phyloP scores from a whole-genome alignment of 2,797 vertebrate genomes.

The Peromyscus aztecus region DNA sequence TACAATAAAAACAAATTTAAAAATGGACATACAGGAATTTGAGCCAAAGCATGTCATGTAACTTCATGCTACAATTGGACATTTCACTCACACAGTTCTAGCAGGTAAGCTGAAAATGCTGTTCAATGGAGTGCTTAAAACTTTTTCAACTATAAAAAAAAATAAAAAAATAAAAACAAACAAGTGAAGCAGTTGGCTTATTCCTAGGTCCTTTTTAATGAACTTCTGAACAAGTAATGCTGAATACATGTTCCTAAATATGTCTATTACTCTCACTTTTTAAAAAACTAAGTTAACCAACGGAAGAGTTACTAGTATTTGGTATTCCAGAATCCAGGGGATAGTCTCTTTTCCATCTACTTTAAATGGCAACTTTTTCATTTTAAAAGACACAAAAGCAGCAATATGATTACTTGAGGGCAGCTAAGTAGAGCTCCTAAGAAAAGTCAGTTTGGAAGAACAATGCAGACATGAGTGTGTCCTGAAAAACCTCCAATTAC shows the following conservation, averaged over 20 bases:
- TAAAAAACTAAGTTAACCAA: neutral
- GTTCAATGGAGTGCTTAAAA: slow-evolving; percentile 19
- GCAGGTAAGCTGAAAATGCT: slow-evolving; percentile 24
- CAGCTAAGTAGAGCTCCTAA: neutral
- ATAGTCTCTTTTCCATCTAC: neutral
- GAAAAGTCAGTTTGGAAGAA: slow-evolving; percentile 34
- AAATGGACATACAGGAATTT: slow-evolving; percentile 10
- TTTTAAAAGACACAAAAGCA: slow-evolving; percentile 28
- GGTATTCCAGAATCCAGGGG: neutral
- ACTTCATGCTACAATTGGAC: slow-evolving; percentile 35
- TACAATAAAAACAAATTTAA: neutral
- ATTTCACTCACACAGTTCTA: slow-evolving; percentile 34
- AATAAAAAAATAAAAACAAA: neutral
- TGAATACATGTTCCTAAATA: slow-evolving; percentile 33
- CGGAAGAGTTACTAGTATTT: slow-evolving; percentile 13
- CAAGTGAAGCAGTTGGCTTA: slow-evolving; percentile 42
- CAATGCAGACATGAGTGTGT: neutral
- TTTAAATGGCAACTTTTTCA: slow-evolving; percentile 49
- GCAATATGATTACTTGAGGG: slow-evolving; percentile 7
- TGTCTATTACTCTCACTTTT: neutral
- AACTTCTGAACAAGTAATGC: slow-evolving; percentile 29
- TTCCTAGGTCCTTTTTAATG: slow-evolving; percentile 42
- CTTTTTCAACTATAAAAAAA: neutral
- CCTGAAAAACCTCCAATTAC: neutral
- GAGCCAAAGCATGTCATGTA: slow-evolving; percentile 44